These are phyloP conservation scores for Syngnathus scovelli DNA, from an alignment of 2,113 vertebrate species.

Conservation along the genomic window DNA sequence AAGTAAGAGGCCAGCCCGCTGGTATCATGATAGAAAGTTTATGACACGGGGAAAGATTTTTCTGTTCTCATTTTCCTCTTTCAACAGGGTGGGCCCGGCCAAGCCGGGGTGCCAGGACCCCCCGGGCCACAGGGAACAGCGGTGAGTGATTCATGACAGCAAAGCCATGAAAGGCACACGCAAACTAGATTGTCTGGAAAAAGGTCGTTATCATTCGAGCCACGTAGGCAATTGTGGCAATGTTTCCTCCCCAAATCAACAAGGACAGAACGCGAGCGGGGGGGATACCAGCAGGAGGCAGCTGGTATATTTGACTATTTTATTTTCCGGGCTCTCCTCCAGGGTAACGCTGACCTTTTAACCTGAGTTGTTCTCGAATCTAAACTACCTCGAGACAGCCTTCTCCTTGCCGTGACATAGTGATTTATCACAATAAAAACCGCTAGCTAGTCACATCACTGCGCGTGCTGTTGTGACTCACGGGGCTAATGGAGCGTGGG, in stretches of 20 bases:
- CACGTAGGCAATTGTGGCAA: constrained; percentile 30
- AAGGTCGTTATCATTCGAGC: constrained; percentile 24
- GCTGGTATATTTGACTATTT: constrained; percentile 33
- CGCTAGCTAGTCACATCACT: constrained; percentile 13
- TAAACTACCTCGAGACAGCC: constrained; percentile 72
- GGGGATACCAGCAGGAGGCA: constrained; percentile 10
- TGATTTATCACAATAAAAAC: constrained; percentile 71
- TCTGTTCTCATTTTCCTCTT: constrained; percentile 16
- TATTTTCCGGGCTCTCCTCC: constrained; percentile 56
- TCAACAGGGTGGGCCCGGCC: constrained; percentile 78
- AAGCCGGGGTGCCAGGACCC: constrained; percentile 76
- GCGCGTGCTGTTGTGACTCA: constrained; percentile 36
- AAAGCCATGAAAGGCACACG: constrained; percentile 2
- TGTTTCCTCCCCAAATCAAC: constrained; percentile 20
- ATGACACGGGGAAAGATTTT: constrained; percentile 4
- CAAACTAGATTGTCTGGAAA: constrained; percentile 22
- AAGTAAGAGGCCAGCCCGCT: constrained; percentile 70
- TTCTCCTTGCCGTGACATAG: constrained; percentile 40
- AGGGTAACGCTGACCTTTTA: constrained; percentile 54
- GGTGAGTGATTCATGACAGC: constrained; percentile 73
- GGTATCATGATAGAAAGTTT: constrained; percentile 16
- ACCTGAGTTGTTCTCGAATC: constrained; percentile 62
- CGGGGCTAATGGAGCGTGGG: constrained; percentile 65
- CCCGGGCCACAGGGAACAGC: constrained; percentile 84
- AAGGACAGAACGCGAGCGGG: constrained; percentile 18